A percentile compares a stretch with the other conserved stretches of the same genome.
These are phyloP conservation scores for Eumacrocentrus americanus DNA, from an alignment of 2,888 invertebrate genomes.

Conservation along the genomic window DNA sequence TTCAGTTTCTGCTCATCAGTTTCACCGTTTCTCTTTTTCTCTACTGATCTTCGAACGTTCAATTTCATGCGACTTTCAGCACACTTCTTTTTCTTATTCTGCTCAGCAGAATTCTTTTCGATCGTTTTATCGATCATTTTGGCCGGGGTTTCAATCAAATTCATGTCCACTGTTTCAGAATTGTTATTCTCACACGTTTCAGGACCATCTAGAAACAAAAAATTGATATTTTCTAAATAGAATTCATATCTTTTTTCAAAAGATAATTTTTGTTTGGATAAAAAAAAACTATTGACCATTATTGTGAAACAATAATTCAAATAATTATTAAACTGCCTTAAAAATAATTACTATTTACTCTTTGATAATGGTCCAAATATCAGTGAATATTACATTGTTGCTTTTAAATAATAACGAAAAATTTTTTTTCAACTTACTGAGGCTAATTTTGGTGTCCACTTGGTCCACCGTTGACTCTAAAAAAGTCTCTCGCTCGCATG, in stretches of 20 bases:
- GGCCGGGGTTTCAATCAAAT: no score
- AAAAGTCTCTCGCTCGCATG: no score
- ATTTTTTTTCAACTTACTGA: neutral
- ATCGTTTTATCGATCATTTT: no score
- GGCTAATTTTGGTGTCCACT: no score
- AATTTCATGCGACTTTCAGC: no score
- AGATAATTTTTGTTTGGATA: neutral
- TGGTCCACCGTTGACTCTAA: no score
- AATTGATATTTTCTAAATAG: neutral
- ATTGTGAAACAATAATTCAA: no score
- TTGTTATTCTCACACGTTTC: neutral
- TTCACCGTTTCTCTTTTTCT: neutral
- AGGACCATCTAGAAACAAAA: neutral
- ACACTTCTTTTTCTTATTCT: constrained; percentile 10
- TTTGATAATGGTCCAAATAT: no score
- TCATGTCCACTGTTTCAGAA: neutral
- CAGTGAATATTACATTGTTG: no score
- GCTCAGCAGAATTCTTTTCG: neutral
- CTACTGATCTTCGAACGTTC: no score
- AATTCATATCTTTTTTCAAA: no score
- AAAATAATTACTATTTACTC: neutral
- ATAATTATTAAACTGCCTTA: neutral
- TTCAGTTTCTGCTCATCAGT: neutral
- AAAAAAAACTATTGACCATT: neutral
- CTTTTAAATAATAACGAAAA: no score